Base-by-base conservation (phyloP, 2,113 vertebrate species). In the Channa argus region DNA sequence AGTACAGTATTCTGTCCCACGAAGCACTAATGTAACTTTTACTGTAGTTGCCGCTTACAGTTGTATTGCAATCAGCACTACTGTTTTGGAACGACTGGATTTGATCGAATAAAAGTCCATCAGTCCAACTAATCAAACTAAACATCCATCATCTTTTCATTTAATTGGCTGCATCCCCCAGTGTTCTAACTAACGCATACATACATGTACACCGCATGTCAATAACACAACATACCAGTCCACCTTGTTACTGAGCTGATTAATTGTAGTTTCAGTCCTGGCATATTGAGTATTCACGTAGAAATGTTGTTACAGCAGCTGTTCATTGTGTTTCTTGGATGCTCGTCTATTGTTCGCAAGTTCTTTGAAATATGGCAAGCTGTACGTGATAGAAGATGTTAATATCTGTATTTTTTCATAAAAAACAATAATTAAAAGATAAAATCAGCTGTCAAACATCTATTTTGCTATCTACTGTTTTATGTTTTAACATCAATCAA, bases 161-260 rank as follows among this genome's bases (percentile, higher is more conserved):
- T 68, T 80, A 80, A 71, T 82, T 78, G 80, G 77, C 77, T 84
- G 80, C 73, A 63, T 80, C 70, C 69, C 82, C 78, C 74, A 65
- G 47, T 66, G 61, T 53, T 79, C 73, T 1, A 8, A 82, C 87
- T 88, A 82, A 88, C 82, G 45, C 77, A 44, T 79, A 66, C 38
- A 55, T 64, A 64, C 63, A 52, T 69, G 33, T 68, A 58, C 37
- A 10, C 34, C n/a, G 79, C 88, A 78, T 87, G 84, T 67, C 9
- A 52, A 62, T 54, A 63, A 78, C 79, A 55, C 45, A 47, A 33
- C 86, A 60, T 5, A 77, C 41, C 76, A 67, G 60, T 71, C 62
- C 79, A 59, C 56, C 63, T 66, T 55, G 44, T 71, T 45, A 24
- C 69, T 5, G 66, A 77, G 66, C 52, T 47, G 59, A 67, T 65